Conservation (phyloP, 2,113 vertebrate genomes). For the Microtus ochrogaster region DNA sequence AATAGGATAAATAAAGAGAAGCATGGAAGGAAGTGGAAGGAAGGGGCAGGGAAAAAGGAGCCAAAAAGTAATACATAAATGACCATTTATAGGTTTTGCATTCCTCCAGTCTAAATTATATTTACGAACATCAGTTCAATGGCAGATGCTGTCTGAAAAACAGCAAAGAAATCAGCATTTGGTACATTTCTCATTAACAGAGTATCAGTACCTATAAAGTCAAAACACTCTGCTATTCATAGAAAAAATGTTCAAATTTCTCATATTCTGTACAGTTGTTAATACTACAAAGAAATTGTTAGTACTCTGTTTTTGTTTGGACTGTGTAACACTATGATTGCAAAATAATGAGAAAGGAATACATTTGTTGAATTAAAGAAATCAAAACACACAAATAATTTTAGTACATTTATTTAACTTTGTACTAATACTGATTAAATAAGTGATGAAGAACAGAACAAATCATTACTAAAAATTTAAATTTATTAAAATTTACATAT, state of each 20-base stretch:
- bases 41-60: too few relatives aligned
- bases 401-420: neutral
- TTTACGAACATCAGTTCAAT: constrained; percentile 40
- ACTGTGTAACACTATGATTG: neutral
- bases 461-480: neutral
- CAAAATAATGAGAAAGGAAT: neutral
- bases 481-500: neutral
- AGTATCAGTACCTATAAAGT: constrained; percentile 63
- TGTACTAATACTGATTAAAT: neutral
- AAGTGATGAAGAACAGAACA: neutral
- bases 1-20: neutral
- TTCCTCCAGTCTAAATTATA: neutral
- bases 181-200: constrained; percentile 68
- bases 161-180: constrained; percentile 75
- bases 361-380: neutral
- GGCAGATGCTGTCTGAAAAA: constrained; percentile 63
- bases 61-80: neutral
- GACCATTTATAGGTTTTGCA: neutral
- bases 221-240: constrained; percentile 38
- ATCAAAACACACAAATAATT: neutral
- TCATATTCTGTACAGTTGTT: constrained; percentile 47
- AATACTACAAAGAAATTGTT: neutral
- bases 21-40: fast-evolving
- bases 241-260: constrained; percentile 25
- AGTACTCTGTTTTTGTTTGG: constrained; percentile 33